Conservation (phyloP, 53 echinoderm and acorn worm genomes). For the Henricia sp. region DNA sequence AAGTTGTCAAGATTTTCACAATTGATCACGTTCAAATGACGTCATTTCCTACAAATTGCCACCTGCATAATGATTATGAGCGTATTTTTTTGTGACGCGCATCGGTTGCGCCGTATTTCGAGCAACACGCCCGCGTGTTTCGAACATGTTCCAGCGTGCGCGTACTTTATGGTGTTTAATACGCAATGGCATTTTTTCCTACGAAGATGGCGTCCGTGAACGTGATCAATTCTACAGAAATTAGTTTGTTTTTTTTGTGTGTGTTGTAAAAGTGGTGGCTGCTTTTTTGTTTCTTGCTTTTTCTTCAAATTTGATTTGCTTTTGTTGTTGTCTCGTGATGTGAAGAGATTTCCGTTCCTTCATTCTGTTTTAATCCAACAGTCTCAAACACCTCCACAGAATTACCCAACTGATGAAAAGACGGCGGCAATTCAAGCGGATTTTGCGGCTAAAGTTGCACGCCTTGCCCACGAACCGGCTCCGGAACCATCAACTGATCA, state of each 20-base stretch:
- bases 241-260: not conserved
- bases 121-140: too few species aligned
- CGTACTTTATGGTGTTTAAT: too few species aligned
- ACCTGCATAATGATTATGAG: too few species aligned
- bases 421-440: conserved; percentile 75
- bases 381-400: conserved; percentile 72
- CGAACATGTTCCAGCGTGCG: too few species aligned
- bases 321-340: conserved; percentile 25
- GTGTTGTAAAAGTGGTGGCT: not conserved
- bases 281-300: not conserved
- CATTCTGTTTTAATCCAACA: conserved; percentile 51
- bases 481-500: conserved; percentile 26
- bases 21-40: too few species aligned
- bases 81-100: too few species aligned
- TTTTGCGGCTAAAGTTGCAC: conserved; percentile 83
- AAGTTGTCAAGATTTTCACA: too few species aligned
- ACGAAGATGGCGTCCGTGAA: too few species aligned
- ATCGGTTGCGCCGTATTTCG: too few species aligned
- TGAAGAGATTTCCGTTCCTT: conserved; percentile 18
- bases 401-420: conserved; percentile 63
- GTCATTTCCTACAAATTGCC: too few species aligned
- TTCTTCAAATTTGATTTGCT: not conserved
- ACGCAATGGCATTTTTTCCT: too few species aligned
- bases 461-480: conserved; percentile 52
- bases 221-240: not conserved